Evolutionary conservation across 2,113 vertebrate genomes (phyloP).

Genomic region (Ammodytes marinus): DNA sequence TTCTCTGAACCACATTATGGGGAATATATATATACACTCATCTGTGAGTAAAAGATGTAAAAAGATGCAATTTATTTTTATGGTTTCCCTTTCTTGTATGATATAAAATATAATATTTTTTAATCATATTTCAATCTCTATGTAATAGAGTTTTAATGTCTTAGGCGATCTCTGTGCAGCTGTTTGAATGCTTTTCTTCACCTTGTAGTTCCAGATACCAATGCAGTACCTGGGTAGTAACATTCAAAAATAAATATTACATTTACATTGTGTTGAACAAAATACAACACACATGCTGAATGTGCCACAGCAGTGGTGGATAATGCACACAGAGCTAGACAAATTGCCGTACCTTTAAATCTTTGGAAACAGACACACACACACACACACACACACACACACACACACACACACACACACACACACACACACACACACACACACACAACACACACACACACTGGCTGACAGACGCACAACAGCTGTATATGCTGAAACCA

Average conservation of each 20-base stretch:
- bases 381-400: too few species aligned
- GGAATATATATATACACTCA: neutral
- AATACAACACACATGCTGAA: neutral
- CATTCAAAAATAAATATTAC: neutral
- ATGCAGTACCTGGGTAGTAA: neutral
- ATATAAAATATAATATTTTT: neutral
- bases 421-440: too few species aligned
- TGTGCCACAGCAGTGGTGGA: neutral
- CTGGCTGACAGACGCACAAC: constrained; percentile 31
- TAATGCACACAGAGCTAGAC: neutral
- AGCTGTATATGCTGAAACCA: constrained; percentile 34
- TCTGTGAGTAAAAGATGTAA: neutral
- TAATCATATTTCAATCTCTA: too few species aligned
- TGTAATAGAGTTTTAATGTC: neutral
- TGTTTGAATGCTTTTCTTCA: neutral
- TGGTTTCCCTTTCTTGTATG: neutral
- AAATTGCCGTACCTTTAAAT: neutral
- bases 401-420: too few species aligned
- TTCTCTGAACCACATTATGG: neutral
- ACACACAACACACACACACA: neutral
- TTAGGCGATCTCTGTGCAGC: neutral
- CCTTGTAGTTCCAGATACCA: neutral
- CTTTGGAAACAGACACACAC: too few species aligned
- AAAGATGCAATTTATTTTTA: neutral
- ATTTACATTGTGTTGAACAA: neutral